Conservation (phyloP, 2,888 invertebrate species). For the Poecilobothrus nobilitatus region DNA sequence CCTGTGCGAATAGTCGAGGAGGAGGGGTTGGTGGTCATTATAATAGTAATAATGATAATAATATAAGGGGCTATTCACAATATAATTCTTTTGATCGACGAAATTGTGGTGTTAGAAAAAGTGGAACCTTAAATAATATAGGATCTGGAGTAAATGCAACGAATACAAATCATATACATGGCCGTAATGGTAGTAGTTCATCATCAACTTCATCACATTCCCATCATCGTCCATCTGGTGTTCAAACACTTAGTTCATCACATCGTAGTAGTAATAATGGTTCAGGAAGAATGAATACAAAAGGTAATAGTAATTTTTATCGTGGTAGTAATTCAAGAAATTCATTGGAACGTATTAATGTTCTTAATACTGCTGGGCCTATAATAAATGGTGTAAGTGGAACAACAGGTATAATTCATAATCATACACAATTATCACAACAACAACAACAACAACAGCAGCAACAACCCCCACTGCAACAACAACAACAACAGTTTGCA, state of each 20-base stretch:
- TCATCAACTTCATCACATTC: constrained; percentile 24
- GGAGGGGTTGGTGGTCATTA: neutral
- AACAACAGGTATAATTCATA: constrained; percentile 12
- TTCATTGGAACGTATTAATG: neutral
- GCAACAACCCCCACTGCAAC: constrained; percentile 22
- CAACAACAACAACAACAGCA: constrained; percentile 21
- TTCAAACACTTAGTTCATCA: constrained; percentile 29
- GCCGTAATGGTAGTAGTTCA: constrained; percentile 24
- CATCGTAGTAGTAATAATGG: constrained; percentile 21
- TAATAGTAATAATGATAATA: constrained; percentile 2
- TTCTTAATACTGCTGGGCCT: constrained; percentile 3
- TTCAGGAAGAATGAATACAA: constrained; percentile 17
- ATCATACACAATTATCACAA: neutral
- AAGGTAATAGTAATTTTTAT: constrained; percentile 19
- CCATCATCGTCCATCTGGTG: constrained; percentile 26
- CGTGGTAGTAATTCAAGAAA: constrained; percentile 5
- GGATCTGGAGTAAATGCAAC: constrained; percentile 24
- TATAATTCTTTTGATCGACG: constrained; percentile 40
- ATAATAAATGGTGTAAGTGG: constrained; percentile 19
- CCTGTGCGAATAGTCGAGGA: constrained; percentile 29
- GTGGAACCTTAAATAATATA: constrained; percentile 40
- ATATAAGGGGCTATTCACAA: constrained; percentile 29
- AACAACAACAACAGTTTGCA: constrained; percentile 23
- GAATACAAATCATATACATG: constrained; percentile 19
- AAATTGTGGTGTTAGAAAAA: constrained; percentile 37